Conservation (phyloP, 1,140 invertebrate genomes). For the Meloidogyne hapla region DNA sequence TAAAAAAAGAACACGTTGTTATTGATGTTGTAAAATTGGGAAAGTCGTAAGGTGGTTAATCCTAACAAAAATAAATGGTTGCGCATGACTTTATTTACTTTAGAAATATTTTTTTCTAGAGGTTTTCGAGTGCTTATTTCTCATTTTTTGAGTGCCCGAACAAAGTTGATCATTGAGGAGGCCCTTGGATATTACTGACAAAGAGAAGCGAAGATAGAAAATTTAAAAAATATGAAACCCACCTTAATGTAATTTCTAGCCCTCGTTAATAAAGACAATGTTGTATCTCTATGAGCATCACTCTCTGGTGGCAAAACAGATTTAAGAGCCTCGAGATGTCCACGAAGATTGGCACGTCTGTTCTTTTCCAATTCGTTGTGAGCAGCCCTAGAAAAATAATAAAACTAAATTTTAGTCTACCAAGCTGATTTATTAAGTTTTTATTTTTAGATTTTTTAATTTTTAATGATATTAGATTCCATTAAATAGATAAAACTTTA, state of each 20-base stretch:
- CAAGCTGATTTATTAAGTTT: too few species aligned
- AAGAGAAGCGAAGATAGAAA: not conserved
- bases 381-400: conserved; percentile 54
- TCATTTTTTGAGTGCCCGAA: too few species aligned
- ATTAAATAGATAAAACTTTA: too few species aligned
- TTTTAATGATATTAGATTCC: too few species aligned
- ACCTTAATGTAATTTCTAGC: conserved; percentile 60
- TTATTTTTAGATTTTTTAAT: too few species aligned
- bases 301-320: conserved; percentile 53
- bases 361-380: conserved; percentile 64
- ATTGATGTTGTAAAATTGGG: not conserved
- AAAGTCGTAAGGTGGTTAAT: not conserved
- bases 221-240: conserved; percentile 31
- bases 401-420: not conserved
- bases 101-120: too few species aligned
- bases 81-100: too few species aligned
- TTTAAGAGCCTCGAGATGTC: conserved; percentile 56
- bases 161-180: too few species aligned
- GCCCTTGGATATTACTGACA: too few species aligned
- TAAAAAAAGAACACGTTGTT: not conserved
- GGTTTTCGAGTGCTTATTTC: too few species aligned
- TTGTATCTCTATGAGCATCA: conserved; percentile 56
- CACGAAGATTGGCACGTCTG: conserved; percentile 57
- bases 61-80: too few species aligned
- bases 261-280: conserved; percentile 58